phyloP scores from a whole-genome alignment of 1,140 invertebrate genomes.

The Papilio xuthus region DNA sequence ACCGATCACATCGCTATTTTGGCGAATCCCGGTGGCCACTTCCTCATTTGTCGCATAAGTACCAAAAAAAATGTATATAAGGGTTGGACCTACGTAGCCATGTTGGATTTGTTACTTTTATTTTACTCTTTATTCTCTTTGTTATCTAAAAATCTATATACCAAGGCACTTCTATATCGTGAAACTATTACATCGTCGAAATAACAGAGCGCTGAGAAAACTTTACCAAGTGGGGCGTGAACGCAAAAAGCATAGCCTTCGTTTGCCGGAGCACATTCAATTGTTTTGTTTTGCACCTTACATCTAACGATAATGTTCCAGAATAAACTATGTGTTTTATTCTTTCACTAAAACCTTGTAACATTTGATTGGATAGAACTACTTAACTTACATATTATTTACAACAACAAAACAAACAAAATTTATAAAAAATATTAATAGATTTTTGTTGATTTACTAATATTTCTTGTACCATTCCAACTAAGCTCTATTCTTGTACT shows the following conservation, averaged over 20 bases:
- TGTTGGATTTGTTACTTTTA: background rate
- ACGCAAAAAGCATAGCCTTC: conserved; percentile 13
- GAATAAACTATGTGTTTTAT: background rate
- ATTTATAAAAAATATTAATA: too few species aligned
- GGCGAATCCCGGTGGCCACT: too few species aligned
- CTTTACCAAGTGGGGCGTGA: conserved; percentile 1
- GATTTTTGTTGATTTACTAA: too few species aligned
- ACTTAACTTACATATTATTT: background rate
- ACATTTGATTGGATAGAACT: background rate
- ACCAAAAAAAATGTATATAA: too few species aligned
- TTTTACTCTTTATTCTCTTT: background rate
- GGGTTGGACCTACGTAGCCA: too few species aligned
- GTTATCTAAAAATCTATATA: background rate
- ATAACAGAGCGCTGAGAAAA: conserved; percentile 14
- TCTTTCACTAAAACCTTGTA: background rate
- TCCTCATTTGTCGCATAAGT: too few species aligned
- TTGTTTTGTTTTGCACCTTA: conserved; percentile 8
- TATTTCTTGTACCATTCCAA: too few species aligned
- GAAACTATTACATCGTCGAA: background rate
- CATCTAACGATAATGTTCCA: background rate
- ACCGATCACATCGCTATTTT: too few species aligned
- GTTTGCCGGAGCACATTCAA: background rate
- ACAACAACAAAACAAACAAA: too few species aligned
- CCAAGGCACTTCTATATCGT: background rate
- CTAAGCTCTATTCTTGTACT: too few species aligned